These are phyloP conservation scores for Odontesthes bonariensis DNA, from an alignment of 2,113 vertebrate genomes.

Conservation along the genomic window DNA sequence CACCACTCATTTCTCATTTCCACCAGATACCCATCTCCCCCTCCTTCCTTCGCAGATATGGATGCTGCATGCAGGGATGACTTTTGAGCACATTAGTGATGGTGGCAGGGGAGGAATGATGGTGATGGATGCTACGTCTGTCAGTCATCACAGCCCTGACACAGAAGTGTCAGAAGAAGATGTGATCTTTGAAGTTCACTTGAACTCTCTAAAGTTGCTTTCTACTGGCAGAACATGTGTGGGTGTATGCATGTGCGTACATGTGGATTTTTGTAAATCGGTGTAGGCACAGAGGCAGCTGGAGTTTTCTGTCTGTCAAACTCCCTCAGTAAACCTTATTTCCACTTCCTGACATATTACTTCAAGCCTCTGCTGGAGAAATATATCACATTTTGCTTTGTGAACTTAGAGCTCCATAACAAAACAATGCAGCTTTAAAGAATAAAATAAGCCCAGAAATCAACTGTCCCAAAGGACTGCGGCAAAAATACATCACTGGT, in stretches of 20 bases:
- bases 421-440: not conserved
- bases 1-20: constrained; percentile 31
- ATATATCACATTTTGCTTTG: constrained; percentile 8
- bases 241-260: constrained; percentile 34
- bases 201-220: constrained; percentile 53
- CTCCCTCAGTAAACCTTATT: constrained; percentile 33
- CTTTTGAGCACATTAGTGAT: constrained; percentile 58
- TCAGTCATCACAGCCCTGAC: constrained; percentile 68
- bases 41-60: not conserved
- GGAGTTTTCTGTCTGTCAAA: constrained; percentile 45
- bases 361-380: constrained; percentile 5
- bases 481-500: constrained; percentile 31
- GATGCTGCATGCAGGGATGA: constrained; percentile 46
- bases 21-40: constrained; percentile 20
- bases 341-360: constrained; percentile 32
- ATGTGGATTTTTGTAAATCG: constrained; percentile 39
- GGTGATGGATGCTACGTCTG: constrained; percentile 53
- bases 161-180: constrained; percentile 62
- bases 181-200: constrained; percentile 55
- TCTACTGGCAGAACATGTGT: constrained; percentile 18
- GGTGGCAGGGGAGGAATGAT: constrained; percentile 30
- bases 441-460: constrained; percentile 45
- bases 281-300: constrained; percentile 18
- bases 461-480: constrained; percentile 15
- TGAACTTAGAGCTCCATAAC: not conserved